phyloP scores from a whole-genome alignment of 2,888 invertebrate genomes.

The Antheraea assamensis region DNA sequence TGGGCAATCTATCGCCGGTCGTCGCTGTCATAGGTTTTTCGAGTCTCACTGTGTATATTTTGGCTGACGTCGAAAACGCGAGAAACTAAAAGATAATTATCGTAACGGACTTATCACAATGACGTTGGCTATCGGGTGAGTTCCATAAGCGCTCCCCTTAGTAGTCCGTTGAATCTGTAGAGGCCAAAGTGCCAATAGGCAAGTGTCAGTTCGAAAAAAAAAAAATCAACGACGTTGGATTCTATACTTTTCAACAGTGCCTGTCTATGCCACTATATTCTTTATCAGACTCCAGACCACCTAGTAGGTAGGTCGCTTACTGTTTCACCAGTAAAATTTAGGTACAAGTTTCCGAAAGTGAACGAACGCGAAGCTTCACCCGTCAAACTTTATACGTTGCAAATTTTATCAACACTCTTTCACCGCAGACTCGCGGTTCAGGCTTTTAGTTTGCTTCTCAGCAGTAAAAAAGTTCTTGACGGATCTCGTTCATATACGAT shows the following conservation, averaged over 20 bases:
- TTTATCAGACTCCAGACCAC: neutral
- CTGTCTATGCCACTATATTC: neutral
- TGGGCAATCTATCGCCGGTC: no score
- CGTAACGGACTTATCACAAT: no score
- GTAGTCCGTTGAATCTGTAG: no score
- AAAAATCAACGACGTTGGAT: neutral
- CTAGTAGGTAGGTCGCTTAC: neutral
- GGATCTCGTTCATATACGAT: constrained; percentile 7
- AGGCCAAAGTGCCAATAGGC: no score
- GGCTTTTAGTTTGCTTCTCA: neutral
- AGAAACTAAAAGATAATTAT: no score
- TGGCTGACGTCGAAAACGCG: no score
- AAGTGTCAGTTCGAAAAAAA: no score
- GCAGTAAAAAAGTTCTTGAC: constrained; percentile 4
- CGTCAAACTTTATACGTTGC: neutral
- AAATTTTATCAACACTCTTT: constrained; percentile 5
- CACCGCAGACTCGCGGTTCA: neutral
- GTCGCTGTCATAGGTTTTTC: no score
- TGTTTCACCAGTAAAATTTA: neutral
- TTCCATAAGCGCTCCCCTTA: no score
- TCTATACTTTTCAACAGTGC: neutral
- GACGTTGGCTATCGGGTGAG: no score
- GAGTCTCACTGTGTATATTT: no score
- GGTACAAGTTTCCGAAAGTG: neutral
- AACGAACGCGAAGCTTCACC: neutral